Evolutionary conservation across 2,888 invertebrate species (phyloP).

Genomic region (Digitonthophagus gazella): DNA sequence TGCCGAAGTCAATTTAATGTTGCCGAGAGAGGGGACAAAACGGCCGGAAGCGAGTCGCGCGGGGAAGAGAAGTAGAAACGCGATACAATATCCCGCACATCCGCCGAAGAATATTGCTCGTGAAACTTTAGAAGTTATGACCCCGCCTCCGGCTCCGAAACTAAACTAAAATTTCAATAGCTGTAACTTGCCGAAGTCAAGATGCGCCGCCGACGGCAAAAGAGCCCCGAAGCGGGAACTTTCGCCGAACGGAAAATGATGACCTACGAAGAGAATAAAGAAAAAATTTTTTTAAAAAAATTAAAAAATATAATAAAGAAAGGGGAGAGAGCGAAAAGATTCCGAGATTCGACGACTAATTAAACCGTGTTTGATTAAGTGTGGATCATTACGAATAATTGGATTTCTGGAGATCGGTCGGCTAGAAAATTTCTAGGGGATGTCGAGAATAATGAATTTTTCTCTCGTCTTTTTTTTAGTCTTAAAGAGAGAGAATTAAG

Average conservation of each 20-base stretch:
- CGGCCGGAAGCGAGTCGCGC: background rate
- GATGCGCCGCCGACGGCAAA: background rate
- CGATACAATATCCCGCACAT: background rate
- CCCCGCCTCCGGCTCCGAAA: background rate
- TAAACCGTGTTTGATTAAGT: conserved; percentile 12
- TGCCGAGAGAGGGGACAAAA: conserved; percentile 2
- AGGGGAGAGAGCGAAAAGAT: background rate
- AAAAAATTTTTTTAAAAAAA: too few species aligned
- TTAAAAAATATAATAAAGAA: background rate
- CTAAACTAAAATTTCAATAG: conserved; percentile 13
- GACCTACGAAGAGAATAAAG: too few species aligned
- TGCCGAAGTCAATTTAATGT: conserved; percentile 1
- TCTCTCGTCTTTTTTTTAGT: too few species aligned
- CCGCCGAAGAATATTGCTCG: conserved; percentile 2
- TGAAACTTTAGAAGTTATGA: conserved; percentile 1
- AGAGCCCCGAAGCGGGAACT: background rate
- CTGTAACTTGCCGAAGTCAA: background rate
- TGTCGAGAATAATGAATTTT: too few species aligned
- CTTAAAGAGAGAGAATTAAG: too few species aligned
- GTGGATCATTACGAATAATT: conserved; percentile 11
- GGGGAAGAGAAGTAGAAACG: background rate
- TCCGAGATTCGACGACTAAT: conserved; percentile 4
- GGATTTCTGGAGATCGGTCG: conserved; percentile 3
- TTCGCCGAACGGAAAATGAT: too few species aligned
- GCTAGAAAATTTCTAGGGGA: background rate